phyloP scores from a whole-genome alignment of 2,797 vertebrate genomes.

The Sebastiscus tertius region DNA sequence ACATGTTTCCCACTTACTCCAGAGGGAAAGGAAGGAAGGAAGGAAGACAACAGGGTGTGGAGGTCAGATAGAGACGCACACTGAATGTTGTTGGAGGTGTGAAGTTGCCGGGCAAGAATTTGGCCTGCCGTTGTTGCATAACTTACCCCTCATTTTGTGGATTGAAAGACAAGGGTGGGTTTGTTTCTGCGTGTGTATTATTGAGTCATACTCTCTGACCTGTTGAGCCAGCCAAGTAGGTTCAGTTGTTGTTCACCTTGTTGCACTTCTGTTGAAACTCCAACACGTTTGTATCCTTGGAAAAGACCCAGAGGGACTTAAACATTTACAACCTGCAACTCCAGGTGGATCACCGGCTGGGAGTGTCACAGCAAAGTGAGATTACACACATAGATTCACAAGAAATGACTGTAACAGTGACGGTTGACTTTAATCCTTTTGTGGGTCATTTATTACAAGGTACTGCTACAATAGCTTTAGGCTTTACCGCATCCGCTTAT shows the following conservation, averaged over 20 bases:
- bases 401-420: background rate
- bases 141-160: background rate
- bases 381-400: background rate
- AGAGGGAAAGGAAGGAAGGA: background rate
- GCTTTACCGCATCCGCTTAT: background rate
- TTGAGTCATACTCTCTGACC: conserved; percentile 9
- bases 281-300: conserved; percentile 6
- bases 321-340: conserved; percentile 9
- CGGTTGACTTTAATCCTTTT: background rate
- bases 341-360: background rate
- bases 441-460: background rate
- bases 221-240: conserved; percentile 37
- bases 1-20: conserved; percentile 19
- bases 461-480: background rate
- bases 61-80: background rate
- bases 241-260: conserved; percentile 11
- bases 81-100: conserved; percentile 3
- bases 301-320: conserved; percentile 7
- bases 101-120: conserved; percentile 14
- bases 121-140: background rate
- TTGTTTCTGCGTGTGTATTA: background rate
- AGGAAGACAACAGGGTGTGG: conserved; percentile 23
- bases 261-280: background rate
- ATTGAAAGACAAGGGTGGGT: background rate
- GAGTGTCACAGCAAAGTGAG: background rate